Base-by-base conservation (phyloP, 1,140 invertebrate genomes). In the Aphelinus atriplicis region DNA sequence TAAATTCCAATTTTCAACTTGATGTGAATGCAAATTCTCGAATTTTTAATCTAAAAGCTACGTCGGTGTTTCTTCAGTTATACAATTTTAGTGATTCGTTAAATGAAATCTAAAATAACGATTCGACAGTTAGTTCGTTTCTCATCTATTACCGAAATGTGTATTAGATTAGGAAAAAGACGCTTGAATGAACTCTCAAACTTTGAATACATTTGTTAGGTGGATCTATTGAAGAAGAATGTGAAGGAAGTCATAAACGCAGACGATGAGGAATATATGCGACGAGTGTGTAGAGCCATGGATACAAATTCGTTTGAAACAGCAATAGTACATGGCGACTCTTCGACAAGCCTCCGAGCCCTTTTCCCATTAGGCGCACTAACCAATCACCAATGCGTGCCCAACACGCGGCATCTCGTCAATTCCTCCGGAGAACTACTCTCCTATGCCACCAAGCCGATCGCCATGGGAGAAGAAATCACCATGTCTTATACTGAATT, bases 281-380 rank as follows among this genome's bases (percentile, higher is more conserved):
- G 83, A 7, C 83, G 84, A 47, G 89, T 91, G 0, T 92, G 92
- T 78, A 90, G 89, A 66, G 89, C 90, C 48, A 88, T 94, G 77
- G 93, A 95, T 80, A 92, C 93, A 1, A 95, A 94, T 80, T 92
- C 93, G 5, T 94, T 94, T 78, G 93, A 95, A 88, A 91, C 92
- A 56, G 76, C 81, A 0, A 62, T 67, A 47, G 67, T 81, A 1
- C 88, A 86, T 63, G 81, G 82, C 3, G 86, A 86, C 51, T 85
- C 90, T 74, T 77, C 77, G 2, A 87, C 90, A 48, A 90, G 90
- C 79, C 84, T 92, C 50, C 88, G 93, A 75, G 94, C 93, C 2
- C 84, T 96, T 3, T 95, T 93, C 84, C 93, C 94, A 2, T 84
- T 94, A 42, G 90, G 92, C 1, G 90, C 92, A 10, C 85, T 95